These are phyloP conservation scores for Ditula angustiorana DNA, from an alignment of 2,888 invertebrate genomes.

Conservation along the genomic window DNA sequence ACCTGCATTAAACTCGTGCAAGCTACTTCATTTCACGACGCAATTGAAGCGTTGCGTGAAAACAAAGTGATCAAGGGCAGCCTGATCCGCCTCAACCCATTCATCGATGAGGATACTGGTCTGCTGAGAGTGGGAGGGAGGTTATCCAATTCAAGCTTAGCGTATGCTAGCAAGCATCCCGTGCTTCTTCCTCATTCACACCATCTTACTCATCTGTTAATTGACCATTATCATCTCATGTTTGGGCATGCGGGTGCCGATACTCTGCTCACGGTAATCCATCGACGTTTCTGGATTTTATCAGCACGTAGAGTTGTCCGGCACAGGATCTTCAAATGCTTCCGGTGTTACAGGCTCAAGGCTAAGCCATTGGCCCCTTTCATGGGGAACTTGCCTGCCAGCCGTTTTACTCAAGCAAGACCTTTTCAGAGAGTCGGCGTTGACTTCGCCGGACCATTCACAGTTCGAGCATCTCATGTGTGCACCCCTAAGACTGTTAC, in stretches of 20 bases:
- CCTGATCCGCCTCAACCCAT: neutral
- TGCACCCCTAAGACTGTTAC: neutral
- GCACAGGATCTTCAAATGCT: slow-evolving; percentile 10
- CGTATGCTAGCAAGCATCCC: neutral
- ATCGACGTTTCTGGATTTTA: slow-evolving; percentile 15
- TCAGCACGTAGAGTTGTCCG: slow-evolving; percentile 14
- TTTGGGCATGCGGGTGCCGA: slow-evolving; percentile 11
- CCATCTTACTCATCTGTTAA: slow-evolving; percentile 9
- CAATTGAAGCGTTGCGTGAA: neutral
- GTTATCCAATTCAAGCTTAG: neutral
- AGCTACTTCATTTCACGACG: neutral
- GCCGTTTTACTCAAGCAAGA: neutral
- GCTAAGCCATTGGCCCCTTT: slow-evolving; percentile 9
- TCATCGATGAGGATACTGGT: neutral
- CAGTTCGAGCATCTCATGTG: neutral
- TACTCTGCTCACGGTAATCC: slow-evolving; percentile 11
- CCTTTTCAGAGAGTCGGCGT: neutral
- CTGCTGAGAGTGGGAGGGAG: slow-evolving; percentile 16
- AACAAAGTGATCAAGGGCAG: neutral
- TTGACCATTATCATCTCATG: slow-evolving; percentile 9
- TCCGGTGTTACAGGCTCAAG: neutral
- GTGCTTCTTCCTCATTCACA: slow-evolving; percentile 5
- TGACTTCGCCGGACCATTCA: neutral
- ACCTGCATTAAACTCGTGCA: neutral
- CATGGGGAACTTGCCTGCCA: slow-evolving; percentile 2